phyloP scores from a whole-genome alignment of 2,888 invertebrate species.

The Mystacides longicornis region DNA sequence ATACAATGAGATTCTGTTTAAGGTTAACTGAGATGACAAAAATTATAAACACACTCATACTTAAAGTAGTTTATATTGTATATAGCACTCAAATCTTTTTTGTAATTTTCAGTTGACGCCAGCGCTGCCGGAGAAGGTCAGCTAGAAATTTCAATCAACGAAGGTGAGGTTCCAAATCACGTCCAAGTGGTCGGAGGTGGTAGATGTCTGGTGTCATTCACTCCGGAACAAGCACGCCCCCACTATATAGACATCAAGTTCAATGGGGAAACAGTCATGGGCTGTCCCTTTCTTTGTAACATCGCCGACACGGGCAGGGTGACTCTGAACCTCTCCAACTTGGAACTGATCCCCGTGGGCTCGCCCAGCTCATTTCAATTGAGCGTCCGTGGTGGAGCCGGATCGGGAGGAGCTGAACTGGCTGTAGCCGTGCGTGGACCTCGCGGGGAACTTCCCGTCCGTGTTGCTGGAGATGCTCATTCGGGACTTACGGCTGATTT shows the following conservation, averaged over 20 bases:
- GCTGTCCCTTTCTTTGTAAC: slow-evolving; percentile 84
- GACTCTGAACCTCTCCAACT: slow-evolving; percentile 61
- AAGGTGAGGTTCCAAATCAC: slow-evolving; percentile 98
- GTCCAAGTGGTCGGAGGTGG: slow-evolving; percentile 95
- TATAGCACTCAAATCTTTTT: not conserved
- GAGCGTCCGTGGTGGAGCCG: slow-evolving; percentile 61
- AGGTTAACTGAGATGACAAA: not conserved
- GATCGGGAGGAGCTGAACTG: slow-evolving; percentile 67
- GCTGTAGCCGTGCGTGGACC: slow-evolving; percentile 88
- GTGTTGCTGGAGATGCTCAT: slow-evolving; percentile 82
- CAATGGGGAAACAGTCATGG: slow-evolving; percentile 87
- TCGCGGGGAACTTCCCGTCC: slow-evolving; percentile 76
- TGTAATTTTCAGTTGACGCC: slow-evolving; percentile 86
- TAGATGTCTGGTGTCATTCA: slow-evolving; percentile 88
- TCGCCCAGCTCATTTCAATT: slow-evolving; percentile 72
- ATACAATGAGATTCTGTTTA: not conserved
- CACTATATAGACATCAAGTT: slow-evolving; percentile 94
- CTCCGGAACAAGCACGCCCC: slow-evolving; percentile 83
- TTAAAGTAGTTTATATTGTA: no score
- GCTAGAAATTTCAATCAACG: slow-evolving; percentile 97
- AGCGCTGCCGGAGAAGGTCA: slow-evolving; percentile 98
- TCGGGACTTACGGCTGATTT: slow-evolving; percentile 87
- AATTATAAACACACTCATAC: no score
- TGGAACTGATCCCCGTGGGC: slow-evolving; percentile 82
- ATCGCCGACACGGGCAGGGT: slow-evolving; percentile 74